Evolutionary conservation across 23 tunicate species (phyloP).

Genomic region (Oikopleura dioica): DNA sequence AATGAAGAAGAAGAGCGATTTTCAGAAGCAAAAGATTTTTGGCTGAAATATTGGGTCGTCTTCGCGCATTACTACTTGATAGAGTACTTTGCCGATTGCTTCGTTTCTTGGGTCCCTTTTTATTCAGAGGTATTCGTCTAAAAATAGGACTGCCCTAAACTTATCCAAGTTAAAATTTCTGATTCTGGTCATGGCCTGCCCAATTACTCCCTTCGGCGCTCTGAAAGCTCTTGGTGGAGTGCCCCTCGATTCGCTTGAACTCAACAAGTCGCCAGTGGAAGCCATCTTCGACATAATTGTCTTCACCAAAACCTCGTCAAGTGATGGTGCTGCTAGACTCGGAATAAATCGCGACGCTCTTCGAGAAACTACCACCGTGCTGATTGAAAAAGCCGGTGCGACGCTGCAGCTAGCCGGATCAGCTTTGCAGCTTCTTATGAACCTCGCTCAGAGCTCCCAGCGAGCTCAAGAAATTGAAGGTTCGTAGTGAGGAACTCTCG

Average conservation of each 20-base stretch:
- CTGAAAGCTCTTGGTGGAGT: neutral
- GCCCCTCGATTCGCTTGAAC: neutral
- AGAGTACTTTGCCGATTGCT: neutral
- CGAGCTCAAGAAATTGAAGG: too few relatives aligned
- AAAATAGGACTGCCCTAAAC: neutral
- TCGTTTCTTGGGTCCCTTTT: conserved; percentile 6
- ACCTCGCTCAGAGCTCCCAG: too few relatives aligned
- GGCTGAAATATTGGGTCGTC: conserved; percentile 13
- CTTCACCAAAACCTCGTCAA: neutral
- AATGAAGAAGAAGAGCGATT: neutral
- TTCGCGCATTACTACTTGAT: neutral
- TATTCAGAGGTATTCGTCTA: conserved; percentile 4
- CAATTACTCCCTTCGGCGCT: neutral
- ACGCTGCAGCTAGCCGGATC: neutral
- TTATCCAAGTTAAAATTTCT: neutral
- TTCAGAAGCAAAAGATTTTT: neutral
- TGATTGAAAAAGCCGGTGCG: neutral
- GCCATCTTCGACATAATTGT: neutral
- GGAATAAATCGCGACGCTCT: conserved; percentile 9
- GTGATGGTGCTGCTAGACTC: neutral
- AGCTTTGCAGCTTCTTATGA: too few relatives aligned
- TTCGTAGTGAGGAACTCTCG: too few relatives aligned
- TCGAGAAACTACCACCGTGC: neutral
- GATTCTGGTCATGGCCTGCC: conserved; percentile 2
- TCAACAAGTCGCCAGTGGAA: conserved; percentile 5